A percentile compares a stretch with the other conserved stretches of the same genome.
phyloP scores from a whole-genome alignment of 2,888 invertebrate genomes.

The Parnassius orleans region DNA sequence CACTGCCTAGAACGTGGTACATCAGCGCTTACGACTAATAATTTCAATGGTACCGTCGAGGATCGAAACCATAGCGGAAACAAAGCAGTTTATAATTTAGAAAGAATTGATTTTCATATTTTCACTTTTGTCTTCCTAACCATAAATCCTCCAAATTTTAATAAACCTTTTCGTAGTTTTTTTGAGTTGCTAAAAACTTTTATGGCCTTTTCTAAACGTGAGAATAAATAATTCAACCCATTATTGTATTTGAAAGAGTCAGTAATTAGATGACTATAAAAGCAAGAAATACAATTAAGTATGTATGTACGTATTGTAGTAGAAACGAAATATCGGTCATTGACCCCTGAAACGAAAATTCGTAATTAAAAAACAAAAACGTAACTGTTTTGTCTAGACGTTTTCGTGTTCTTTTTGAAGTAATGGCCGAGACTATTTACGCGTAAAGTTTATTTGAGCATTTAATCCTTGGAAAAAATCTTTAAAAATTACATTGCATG shows the following conservation, averaged over 20 bases:
- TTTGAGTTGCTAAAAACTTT: no score
- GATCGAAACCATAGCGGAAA: no score
- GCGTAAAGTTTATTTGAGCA: constrained; percentile 1
- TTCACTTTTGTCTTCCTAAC: no score
- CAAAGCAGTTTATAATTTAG: no score
- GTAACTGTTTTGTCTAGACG: constrained; percentile 25
- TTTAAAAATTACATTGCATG: constrained; percentile 2
- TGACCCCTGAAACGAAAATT: constrained; percentile 15
- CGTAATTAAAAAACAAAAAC: constrained; percentile 14
- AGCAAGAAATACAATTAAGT: constrained; percentile 12
- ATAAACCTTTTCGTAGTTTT: no score
- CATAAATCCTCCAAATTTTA: no score
- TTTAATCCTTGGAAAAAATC: neutral
- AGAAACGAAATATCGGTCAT: constrained; percentile 15
- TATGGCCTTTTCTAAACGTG: no score
- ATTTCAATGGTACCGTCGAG: no score
- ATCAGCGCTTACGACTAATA: no score
- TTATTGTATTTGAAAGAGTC: constrained; percentile 3
- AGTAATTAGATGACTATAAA: neutral
- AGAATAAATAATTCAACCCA: no score
- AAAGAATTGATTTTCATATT: no score
- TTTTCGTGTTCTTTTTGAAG: constrained; percentile 24
- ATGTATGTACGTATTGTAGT: neutral
- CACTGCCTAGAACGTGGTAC: no score
- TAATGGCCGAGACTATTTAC: constrained; percentile 14